These are phyloP conservation scores for Agonopterix heracliana DNA, from an alignment of 2,888 invertebrate species.

Conservation along the genomic window DNA sequence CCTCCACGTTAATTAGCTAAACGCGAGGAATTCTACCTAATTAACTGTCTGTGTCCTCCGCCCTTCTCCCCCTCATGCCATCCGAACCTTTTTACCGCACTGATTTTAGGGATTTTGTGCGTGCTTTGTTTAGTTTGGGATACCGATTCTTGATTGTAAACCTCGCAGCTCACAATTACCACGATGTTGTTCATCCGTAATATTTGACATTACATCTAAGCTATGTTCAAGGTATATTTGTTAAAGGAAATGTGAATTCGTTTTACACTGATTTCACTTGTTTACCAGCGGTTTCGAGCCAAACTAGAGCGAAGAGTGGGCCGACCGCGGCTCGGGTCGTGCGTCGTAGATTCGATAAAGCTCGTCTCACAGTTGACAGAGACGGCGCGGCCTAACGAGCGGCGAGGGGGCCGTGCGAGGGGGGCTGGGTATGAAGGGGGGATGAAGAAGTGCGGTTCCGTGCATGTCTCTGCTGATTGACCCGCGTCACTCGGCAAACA, in stretches of 20 bases:
- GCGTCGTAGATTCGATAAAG: constrained; percentile 76
- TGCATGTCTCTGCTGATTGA: constrained; percentile 77
- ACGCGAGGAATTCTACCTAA: constrained; percentile 56
- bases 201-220: background rate
- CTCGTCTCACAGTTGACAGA: constrained; percentile 74
- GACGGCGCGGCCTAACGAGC: constrained; percentile 71
- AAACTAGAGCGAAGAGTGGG: constrained; percentile 67
- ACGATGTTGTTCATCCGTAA: too few species aligned
- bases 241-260: constrained; percentile 54
- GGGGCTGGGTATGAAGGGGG: constrained; percentile 27
- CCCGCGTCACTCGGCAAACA: constrained; percentile 76
- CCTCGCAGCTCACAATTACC: too few species aligned
- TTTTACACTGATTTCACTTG: constrained; percentile 70
- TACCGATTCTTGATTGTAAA: too few species aligned
- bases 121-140: too few species aligned
- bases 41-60: constrained; percentile 35
- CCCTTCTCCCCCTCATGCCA: constrained; percentile 15
- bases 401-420: constrained; percentile 33
- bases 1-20: constrained; percentile 57
- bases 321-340: constrained; percentile 66
- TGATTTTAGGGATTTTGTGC: background rate
- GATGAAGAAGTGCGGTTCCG: constrained; percentile 75
- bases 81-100: constrained; percentile 11
- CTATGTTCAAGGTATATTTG: constrained; percentile 13
- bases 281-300: constrained; percentile 68